Conservation (phyloP, 2,888 invertebrate species). For the Gymnocheta viridis region DNA sequence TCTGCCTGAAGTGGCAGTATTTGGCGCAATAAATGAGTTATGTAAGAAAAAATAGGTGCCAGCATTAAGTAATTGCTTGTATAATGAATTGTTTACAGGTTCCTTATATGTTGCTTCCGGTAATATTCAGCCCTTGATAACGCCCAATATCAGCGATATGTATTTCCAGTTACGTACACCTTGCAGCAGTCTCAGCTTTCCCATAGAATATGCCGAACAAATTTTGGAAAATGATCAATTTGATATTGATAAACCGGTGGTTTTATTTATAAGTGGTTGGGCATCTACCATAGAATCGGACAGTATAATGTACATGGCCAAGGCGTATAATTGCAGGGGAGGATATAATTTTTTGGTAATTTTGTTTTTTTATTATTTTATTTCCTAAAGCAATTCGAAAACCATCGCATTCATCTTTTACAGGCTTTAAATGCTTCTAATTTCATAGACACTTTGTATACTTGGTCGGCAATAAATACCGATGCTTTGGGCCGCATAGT, state of each 20-base stretch:
- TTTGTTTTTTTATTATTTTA: too few relatives aligned
- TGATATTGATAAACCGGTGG: slow-evolving; percentile 72
- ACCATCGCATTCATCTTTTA: not conserved
- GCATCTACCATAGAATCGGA: slow-evolving; percentile 72
- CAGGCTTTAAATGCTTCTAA: slow-evolving; percentile 76
- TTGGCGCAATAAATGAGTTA: slow-evolving; percentile 35
- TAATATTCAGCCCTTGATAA: slow-evolving; percentile 68
- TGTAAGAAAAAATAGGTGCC: slow-evolving; percentile 21
- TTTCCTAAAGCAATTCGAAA: too few relatives aligned
- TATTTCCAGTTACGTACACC: slow-evolving; percentile 73
- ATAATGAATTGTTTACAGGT: slow-evolving; percentile 65
- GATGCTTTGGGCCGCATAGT: slow-evolving; percentile 75
- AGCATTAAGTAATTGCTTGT: not conserved
- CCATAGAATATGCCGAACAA: slow-evolving; percentile 68
- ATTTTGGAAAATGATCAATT: slow-evolving; percentile 73
- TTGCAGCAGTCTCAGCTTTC: slow-evolving; percentile 70
- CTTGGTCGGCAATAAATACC: slow-evolving; percentile 79
- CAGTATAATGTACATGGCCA: slow-evolving; percentile 70
- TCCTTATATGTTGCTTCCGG: slow-evolving; percentile 69
- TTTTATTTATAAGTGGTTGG: slow-evolving; percentile 79
- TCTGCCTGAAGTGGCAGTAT: slow-evolving; percentile 31
- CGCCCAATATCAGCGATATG: slow-evolving; percentile 73
- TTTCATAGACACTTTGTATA: slow-evolving; percentile 76
- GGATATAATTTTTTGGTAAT: slow-evolving; percentile 76
- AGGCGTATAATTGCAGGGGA: slow-evolving; percentile 77